A percentile compares a stretch with the other conserved stretches of the same genome.
These are phyloP conservation scores for Apamea epomidion DNA, from an alignment of 2,888 invertebrate species.

Conservation along the genomic window DNA sequence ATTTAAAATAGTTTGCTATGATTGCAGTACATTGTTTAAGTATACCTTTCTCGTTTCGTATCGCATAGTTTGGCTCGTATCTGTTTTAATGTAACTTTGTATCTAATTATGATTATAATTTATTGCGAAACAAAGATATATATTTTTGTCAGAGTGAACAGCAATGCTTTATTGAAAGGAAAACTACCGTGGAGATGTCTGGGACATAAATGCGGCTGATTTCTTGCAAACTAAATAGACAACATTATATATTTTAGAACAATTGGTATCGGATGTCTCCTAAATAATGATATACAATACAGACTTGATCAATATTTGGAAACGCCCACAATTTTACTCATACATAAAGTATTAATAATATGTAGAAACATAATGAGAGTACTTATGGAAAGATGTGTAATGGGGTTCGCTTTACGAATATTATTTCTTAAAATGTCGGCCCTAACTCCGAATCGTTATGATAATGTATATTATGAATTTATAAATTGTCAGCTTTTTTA, in stretches of 20 bases:
- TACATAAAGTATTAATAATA: conserved; percentile 70
- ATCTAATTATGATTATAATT: conserved; percentile 79
- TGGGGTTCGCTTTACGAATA: conserved; percentile 75
- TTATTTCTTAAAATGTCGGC: conserved; percentile 64
- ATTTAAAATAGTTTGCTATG: conserved; percentile 76
- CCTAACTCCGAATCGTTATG: conserved; percentile 75
- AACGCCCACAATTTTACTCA: conserved; percentile 57
- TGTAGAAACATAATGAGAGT: conserved; percentile 78
- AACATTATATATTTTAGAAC: conserved; percentile 44
- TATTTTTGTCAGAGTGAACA: conserved; percentile 61
- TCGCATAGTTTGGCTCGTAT: conserved; percentile 70
- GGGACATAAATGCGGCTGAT: conserved; percentile 32
- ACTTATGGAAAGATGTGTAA: conserved; percentile 82
- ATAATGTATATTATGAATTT: conserved; percentile 87
- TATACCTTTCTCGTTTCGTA: conserved; percentile 70
- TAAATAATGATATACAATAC: conserved; percentile 34
- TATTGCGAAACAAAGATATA: conserved; percentile 72
- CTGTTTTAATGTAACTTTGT: conserved; percentile 77
- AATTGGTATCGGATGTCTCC: conserved; percentile 37
- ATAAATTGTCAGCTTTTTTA: conserved; percentile 88
- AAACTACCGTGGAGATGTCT: conserved; percentile 36
- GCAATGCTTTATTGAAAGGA: conserved; percentile 41
- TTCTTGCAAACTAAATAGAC: conserved; percentile 42
- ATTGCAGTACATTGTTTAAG: conserved; percentile 72
- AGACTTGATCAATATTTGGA: conserved; percentile 46